phyloP scores from a whole-genome alignment of 2,888 invertebrate species.

The Watsonalla binaria region DNA sequence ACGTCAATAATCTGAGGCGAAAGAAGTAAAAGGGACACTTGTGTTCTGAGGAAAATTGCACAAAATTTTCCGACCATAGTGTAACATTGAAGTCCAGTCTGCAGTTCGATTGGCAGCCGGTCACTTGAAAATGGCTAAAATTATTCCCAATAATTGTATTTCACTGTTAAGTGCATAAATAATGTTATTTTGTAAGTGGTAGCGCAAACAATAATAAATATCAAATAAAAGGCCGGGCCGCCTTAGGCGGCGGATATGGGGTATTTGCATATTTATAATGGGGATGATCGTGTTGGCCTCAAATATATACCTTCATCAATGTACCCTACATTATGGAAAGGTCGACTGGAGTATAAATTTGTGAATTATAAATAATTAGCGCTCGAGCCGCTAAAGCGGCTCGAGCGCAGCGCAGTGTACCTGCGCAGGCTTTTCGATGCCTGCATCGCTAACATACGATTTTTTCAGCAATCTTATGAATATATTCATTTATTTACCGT shows the following conservation, averaged over 20 bases:
- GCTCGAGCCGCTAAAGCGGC: too few relatives aligned
- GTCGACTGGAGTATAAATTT: not conserved
- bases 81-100: constrained; percentile 42
- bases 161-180: constrained; percentile 12
- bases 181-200: constrained; percentile 8
- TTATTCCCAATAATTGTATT: constrained; percentile 11
- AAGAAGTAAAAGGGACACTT: constrained; percentile 28
- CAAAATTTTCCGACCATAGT: constrained; percentile 62
- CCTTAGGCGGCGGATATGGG: constrained; percentile 10
- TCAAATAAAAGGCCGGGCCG: constrained; percentile 13
- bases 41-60: constrained; percentile 58
- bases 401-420: too few relatives aligned
- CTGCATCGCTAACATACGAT: too few relatives aligned
- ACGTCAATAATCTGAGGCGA: constrained; percentile 29
- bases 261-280: not conserved
- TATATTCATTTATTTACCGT: too few relatives aligned
- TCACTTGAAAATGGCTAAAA: constrained; percentile 17
- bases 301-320: not conserved
- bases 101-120: constrained; percentile 19
- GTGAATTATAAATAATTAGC: too few relatives aligned
- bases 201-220: constrained; percentile 12
- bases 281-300: not conserved
- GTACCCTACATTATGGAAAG: not conserved
- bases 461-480: too few relatives aligned
- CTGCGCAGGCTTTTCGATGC: too few relatives aligned